These are phyloP conservation scores for Morone chrysops DNA, from an alignment of 2,113 vertebrate species.

Conservation along the genomic window DNA sequence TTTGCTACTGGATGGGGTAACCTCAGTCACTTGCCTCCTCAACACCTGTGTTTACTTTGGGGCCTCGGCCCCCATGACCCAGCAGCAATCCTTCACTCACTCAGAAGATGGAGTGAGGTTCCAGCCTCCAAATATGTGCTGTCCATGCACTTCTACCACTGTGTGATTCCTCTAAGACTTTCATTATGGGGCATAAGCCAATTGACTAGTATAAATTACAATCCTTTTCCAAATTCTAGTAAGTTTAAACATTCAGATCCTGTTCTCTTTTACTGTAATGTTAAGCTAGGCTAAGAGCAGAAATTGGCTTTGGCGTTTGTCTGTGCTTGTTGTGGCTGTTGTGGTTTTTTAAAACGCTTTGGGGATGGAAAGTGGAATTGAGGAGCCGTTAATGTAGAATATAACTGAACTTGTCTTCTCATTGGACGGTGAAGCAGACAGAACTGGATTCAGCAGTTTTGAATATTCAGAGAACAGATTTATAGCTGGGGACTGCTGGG, in stretches of 20 bases:
- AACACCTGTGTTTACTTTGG: conserved; percentile 91
- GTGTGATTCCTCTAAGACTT: conserved; percentile 78
- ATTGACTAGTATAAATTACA: conserved; percentile 75
- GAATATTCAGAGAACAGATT: conserved; percentile 46
- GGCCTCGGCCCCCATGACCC: conserved; percentile 83
- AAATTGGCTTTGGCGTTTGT: conserved; percentile 35
- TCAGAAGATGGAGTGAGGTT: conserved; percentile 80
- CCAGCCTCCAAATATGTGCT: conserved; percentile 83
- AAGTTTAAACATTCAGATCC: conserved; percentile 69
- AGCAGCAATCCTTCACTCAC: conserved; percentile 80
- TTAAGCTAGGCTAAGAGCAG: conserved; percentile 42
- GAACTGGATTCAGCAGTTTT: conserved; percentile 21
- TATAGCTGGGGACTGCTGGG: not conserved
- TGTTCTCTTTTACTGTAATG: conserved; percentile 54
- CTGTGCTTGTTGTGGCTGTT: conserved; percentile 39
- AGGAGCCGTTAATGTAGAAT: conserved; percentile 52
- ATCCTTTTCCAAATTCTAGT: conserved; percentile 69
- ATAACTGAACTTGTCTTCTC: conserved; percentile 43
- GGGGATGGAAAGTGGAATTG: conserved; percentile 44
- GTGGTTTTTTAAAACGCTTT: conserved; percentile 27
- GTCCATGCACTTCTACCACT: conserved; percentile 80
- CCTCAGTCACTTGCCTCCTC: conserved; percentile 77
- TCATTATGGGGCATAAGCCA: conserved; percentile 70
- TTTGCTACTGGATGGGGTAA: conserved; percentile 81
- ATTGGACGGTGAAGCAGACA: conserved; percentile 30